Base-by-base conservation (phyloP, 2,888 invertebrate genomes). In the Stramonita haemastoma region DNA sequence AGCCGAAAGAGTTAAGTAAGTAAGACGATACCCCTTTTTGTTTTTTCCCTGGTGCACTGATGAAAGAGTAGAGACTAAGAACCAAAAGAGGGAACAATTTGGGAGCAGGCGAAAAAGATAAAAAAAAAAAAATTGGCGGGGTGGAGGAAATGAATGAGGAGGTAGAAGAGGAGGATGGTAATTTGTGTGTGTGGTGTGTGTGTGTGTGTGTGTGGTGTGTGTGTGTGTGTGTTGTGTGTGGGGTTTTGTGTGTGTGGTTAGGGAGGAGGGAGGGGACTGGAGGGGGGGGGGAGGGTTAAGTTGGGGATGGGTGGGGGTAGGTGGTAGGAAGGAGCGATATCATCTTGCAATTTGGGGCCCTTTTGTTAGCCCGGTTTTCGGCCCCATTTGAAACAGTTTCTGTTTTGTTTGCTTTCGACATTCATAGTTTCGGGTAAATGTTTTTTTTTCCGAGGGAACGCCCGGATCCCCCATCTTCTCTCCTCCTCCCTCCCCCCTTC, bases 341-440 rank as follows among this genome's bases (percentile, higher is more conserved):
- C 87, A 87, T 70, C 87, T 73, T 87, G 34, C 73, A 66, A 11
- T n/a, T 22, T 73, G n/a, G 36, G n/a, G n/a, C n/a, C 46, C 36
- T n/a, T n/a, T 87, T 70, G 34, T 22, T 34, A 15, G 17, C 46
- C 29, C n/a, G n/a, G 73, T 36, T 36, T 36, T 73, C 46, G 32
- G 36, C 70, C 85, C 86, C 60, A 32, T 86, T 87, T 70, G 87
- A 87, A 73, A 73, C 46, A 87, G 87, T 73, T 36, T 87, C 73
- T 87, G 87, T 87, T 73, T 70, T 87, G 87, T 87, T 87, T 87
- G 60, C 34, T 46, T 73, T 32, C 8, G 87, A 73, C 73, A 87
- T 87, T 73, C 73, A 87, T 87, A 87, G 73, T 70, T 70, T 46
- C 46, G 87, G n/a, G n/a, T 87, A 87, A 87, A 87, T 70, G 87